Base-by-base conservation (phyloP, 1,140 invertebrate species). In the Tetraneura akinire region DNA sequence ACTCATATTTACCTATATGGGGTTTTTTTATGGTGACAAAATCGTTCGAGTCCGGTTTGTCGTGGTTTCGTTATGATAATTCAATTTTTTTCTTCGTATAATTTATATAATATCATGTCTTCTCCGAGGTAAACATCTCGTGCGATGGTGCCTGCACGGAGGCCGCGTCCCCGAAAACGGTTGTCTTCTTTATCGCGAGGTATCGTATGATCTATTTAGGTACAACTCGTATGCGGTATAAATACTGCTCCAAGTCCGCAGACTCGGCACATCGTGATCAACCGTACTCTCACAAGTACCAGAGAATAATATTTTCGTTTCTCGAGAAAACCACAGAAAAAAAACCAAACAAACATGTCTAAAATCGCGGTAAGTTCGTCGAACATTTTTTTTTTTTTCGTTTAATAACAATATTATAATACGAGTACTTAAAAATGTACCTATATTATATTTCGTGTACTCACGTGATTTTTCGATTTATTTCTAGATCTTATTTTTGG, bases 401-500 rank as follows among this genome's bases (percentile, higher is more conserved):
- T 4, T 23, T 57, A 26, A 57, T 23, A 23, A 0, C 23, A 5
- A 6, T 57, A 57, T 1, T 23, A 23, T 14, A n/a, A n/a, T n/a
- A n/a, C 3, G 21, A 57, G 1, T 57, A 11, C 23, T 26, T 14
- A 14, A 26, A 14, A 11, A 55, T 55, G 2, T 18, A 16, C 11
- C n/a, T 55, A 21, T 55, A 53, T 53, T 10, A 23, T 55, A 23
- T 51, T 55, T 4, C 3, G 13, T n/a, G 10, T 11, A 23, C 1
- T 9, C 18, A 53, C 3, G 1, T 8, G 3, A 26, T 49, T 23
- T 11, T 71, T 49, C 0, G 11, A 14, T 70, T 13, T 26, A 14
- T 29, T 4, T 53, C 8, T 23, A 73, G 70, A 73, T 53, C 10
- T 53, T 73, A 11, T 73, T 73, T 16, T 53, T 73, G 70, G 70